phyloP scores from a whole-genome alignment of 2,888 invertebrate species.

The Megalurothrips usitatus region DNA sequence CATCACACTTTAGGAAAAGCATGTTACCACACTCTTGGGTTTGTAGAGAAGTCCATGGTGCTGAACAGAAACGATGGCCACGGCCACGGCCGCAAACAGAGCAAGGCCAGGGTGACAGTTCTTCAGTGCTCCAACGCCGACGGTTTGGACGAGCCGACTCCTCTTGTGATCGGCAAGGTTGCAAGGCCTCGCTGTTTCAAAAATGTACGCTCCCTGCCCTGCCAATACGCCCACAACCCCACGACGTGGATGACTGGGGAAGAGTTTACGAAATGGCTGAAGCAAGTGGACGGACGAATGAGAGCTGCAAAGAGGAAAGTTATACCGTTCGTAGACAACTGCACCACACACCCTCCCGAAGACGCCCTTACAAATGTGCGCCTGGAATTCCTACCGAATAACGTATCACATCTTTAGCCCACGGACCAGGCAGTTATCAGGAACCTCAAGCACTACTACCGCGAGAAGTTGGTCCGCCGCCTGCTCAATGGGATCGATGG shows the following conservation, averaged over 20 bases:
- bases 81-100: no score
- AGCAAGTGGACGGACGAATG: slow-evolving; percentile 30
- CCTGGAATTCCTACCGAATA: slow-evolving; percentile 32
- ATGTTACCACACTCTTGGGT: no score
- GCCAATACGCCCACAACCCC: slow-evolving; percentile 31
- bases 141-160: no score
- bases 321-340: slow-evolving; percentile 33
- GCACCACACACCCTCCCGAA: slow-evolving; percentile 30
- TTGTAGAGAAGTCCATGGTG: no score
- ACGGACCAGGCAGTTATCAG: slow-evolving; percentile 37
- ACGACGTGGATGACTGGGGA: slow-evolving; percentile 34
- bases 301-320: slow-evolving; percentile 30
- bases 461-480: slow-evolving; percentile 35
- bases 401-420: slow-evolving; percentile 34
- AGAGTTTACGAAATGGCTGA: slow-evolving; percentile 32
- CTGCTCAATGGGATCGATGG: slow-evolving; percentile 29
- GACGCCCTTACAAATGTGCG: slow-evolving; percentile 26
- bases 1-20: no score
- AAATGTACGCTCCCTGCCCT: slow-evolving; percentile 30
- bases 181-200: slow-evolving; percentile 32
- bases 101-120: no score
- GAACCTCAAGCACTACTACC: slow-evolving; percentile 35
- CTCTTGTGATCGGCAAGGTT: slow-evolving; percentile 30
- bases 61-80: no score
- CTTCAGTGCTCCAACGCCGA: no score